Base-by-base conservation (phyloP, 2,888 invertebrate genomes). In the Andrena camellia region DNA sequence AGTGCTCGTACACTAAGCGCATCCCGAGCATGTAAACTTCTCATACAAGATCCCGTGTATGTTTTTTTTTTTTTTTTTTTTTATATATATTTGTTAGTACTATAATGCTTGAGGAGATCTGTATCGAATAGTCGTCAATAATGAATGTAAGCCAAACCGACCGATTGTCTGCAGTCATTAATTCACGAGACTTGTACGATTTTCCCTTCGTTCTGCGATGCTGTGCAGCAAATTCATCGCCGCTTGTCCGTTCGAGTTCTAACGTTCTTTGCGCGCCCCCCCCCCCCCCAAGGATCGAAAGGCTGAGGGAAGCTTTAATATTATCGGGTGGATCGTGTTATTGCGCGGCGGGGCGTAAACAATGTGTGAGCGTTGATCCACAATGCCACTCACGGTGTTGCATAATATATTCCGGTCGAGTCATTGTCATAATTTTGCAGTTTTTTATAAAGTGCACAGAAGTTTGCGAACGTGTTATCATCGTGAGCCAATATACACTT, bases 101-200 rank as follows among this genome's bases (percentile, higher is more conserved):
- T 23, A 26, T 52, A 57, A 76, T 66, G 83, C 69, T 82, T 69
- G 54, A 57, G 52, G 48, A 82, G n/a, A 70, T 42, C 67, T 75
- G 78, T 86, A 82, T 70, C 17, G n/a, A 48, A 86, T 81, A 83
- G 85, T 90, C 90, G 87, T 90, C 88, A 87, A 90, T 88, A 86
- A 87, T 91, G 88, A 89, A 90, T 86, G 78, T 76, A 81, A 89
- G 72, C 85, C 82, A 85, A 85, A 80, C 62, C 74, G 60, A 86
- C 85, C 79, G 83, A 86, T 86, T 87, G 60, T 68, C 70, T 80
- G 80, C 76, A 63, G 73, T 78, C 84, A 50, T 85, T 86, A 82
- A 72, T 84, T 83, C 74, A 85, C 74, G 75, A 84, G 76, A 83
- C 70, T 81, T 85, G 68, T 62, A 83, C 23, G 87, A 82, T 62